A percentile compares a stretch with the other conserved stretches of the same genome.
These are phyloP conservation scores for Peromyscus leucopus DNA, from an alignment of 2,113 vertebrate genomes.

Conservation along the genomic window DNA sequence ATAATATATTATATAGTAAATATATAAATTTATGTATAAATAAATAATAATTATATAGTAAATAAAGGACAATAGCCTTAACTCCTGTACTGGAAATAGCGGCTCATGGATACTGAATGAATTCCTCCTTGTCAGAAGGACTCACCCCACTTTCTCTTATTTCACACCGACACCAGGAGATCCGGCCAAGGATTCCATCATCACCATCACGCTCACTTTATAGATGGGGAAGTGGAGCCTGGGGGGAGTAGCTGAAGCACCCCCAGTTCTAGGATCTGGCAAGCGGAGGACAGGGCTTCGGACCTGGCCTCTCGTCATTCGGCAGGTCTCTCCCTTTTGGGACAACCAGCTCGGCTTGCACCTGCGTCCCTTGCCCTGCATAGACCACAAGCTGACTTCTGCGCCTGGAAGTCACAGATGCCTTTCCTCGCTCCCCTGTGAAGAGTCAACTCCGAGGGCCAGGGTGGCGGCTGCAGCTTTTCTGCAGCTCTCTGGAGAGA, in stretches of 20 bases:
- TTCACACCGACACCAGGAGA: neutral
- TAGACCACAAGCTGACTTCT: neutral
- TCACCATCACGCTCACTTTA: neutral
- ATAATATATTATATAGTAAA: neutral
- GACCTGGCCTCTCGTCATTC: rapidly evolving
- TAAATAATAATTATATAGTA: neutral
- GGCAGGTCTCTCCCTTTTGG: neutral
- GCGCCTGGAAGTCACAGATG: rapidly evolving
- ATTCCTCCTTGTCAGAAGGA: neutral
- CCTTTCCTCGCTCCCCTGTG: neutral
- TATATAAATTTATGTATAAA: too few relatives aligned
- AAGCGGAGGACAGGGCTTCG: rapidly evolving
- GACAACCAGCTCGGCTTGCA: neutral
- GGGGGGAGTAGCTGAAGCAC: neutral
- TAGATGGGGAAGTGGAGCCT: neutral
- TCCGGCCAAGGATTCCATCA: neutral
- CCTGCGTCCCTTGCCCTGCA: rapidly evolving
- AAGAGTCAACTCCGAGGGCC: neutral
- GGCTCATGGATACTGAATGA: rapidly evolving
- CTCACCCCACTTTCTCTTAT: neutral
- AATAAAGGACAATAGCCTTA: neutral
- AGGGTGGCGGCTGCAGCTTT: neutral
- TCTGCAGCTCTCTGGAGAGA: neutral
- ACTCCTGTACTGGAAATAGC: neutral
- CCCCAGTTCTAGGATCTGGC: neutral